Evolutionary conservation across 1,140 invertebrate species (phyloP), one percentile per base, ranked within the genome.

Genomic region (Ceratina japonica): DNA sequence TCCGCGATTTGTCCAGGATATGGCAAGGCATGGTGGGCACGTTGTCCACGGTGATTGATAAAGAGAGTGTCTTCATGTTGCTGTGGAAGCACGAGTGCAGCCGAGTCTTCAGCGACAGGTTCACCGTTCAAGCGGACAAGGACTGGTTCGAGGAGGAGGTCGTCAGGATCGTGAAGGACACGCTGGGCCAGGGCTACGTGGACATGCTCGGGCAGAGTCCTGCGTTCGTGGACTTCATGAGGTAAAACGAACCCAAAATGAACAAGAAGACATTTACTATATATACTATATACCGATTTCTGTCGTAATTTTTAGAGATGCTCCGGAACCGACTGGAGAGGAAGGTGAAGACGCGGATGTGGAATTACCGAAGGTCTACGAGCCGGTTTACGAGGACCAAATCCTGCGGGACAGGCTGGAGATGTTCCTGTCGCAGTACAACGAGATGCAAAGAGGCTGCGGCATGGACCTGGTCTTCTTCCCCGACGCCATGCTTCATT

Each of bases 381-480:
- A 99, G 93, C 97, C 98, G 18, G 97, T 99, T 81, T 96, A 95
- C 83, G 95, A 96, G 84, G 94, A 96, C 82, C 94, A 95, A 86
- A 94, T 96, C 81, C 92, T 99, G 18, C 93, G 96, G 85, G 98
- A 99, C 89, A 93, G 98, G 77, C 93, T 99, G 64, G 95, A 97
- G 86, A 98, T 98, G 97, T 99, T 99, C 91, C 93, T 99, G 80
- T 94, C 96, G 18, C 98, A 98, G 91, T 99, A 98, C 90, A 99
- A 99, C 93, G 98, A 99, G 94, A 98, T 98, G 95, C 97, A 99
- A 74, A 94, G 98, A 87, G 98, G 98, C 1, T 96, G 96, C 79
- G 97, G 97, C 59, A 98, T 99, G 98, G 98, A 99, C 93, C 93
- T 99, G 27, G 98, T 99, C n/a, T 99, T 99, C 93, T 99, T 99